Evolutionary conservation across 2,113 vertebrate species (phyloP), one percentile per base, ranked within the genome.

Genomic region (Pseudonaja textilis): DNA sequence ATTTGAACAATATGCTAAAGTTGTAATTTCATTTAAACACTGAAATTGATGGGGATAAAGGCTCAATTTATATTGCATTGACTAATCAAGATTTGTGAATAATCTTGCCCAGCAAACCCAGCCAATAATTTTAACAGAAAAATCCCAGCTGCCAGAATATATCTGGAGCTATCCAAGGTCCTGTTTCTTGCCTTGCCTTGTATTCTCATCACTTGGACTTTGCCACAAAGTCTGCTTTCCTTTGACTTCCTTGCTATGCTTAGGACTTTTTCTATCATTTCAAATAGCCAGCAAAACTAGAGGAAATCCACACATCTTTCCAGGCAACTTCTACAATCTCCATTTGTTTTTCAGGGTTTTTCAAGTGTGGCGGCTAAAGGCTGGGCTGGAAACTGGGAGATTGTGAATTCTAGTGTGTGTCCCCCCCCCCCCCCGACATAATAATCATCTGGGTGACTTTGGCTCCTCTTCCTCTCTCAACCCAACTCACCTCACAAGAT

Each of bases 261-360:
- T 81, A 39, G 34, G 74, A 81, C 34, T 81, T 81, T 81, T 81
- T 39, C 74, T 42, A 42, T 39, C 18, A 22, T 6, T 81, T 5
- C 34, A 81, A 81, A 81, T 0, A 81, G 74, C 18, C 34, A 81
- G 74, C 18, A 81, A 18, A 81, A 81, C 20, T 81, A 22, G 7
- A 9, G 18, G 7, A 81, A 81, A 42, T 7, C 34, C 6, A 42
- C 18, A 42, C 22, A 25, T 12, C 14, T 1, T 9, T 3, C 61
- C 25, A 34, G 34, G 0, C 16, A 26, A 54, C 87, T 34, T 50
- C 92, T n/a, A 26, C 23, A 29, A 34, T 64, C 55, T 47, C 1
- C 3, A 25, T 4, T 7, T n/a, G 59, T 20, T 1, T 0, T 0
- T 5, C n/a, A 50, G 42, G 12, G 7, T 81, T 81, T 81, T 81